Base-by-base conservation (phyloP, 2,113 vertebrate genomes). In the Platichthys stellatus region DNA sequence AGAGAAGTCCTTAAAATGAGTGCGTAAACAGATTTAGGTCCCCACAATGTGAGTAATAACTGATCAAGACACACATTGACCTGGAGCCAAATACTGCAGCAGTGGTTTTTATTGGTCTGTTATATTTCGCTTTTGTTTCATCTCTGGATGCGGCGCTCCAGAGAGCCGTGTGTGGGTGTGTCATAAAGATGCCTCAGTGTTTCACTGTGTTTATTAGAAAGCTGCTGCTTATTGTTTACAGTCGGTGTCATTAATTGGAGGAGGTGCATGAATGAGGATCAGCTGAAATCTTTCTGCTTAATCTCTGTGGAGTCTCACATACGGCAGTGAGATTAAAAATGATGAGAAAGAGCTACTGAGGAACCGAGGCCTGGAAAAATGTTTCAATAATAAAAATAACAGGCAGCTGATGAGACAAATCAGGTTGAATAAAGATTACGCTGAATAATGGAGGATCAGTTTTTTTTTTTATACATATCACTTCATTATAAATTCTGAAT, bases 101-200 rank as follows among this genome's bases (percentile, higher is more conserved):
- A 23, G 64, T 66, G 43, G 21, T 78, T 76, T 63, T 76, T 47
- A 76, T 77, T 31, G 51, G 31, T 31, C 31, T 53, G 7, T 66
- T 58, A 13, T 31, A 3, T 40, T 78, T 75, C 72, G 66, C 40
- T 75, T 35, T 60, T 79, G 68, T 86, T 82, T 84, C 35, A 51
- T 53, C 5, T 76, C 49, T 56, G 65, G 76, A 59, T 54, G 7
- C 11, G 20, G 20, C 66, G 21, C 63, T 78, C 75, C 40, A 43
- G 40, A 11, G 40, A 43, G 40, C 11, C 3, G 45, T 49, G 45
- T 49, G 45, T 49, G 45, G 5, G 45, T 47, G 45, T 47, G 45
- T 24, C 23, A 56, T 54, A 40, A 24, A 21, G 51, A 59, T 38
- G 40, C n/a, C 66, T 20, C 15, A 3, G 61, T 23, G 54, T 31